A percentile compares a stretch with the other conserved stretches of the same genome.
Conservation (phyloP, 2,113 vertebrate genomes). For the Sinocyclocheilus maitianheensis region DNA sequence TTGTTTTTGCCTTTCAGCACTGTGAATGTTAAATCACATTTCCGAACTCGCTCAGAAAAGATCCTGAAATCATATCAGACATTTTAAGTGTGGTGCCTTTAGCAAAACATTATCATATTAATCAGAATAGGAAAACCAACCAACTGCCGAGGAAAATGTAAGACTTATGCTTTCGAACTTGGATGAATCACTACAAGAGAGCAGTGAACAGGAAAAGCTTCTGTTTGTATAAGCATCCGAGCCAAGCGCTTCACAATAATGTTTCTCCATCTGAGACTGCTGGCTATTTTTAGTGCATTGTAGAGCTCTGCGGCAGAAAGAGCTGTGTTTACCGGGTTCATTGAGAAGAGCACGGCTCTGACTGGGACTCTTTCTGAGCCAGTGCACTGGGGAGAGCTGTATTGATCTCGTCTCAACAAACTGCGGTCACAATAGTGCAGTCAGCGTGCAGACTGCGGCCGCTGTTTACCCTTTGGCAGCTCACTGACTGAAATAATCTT, state of each 20-base stretch:
- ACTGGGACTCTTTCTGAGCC: constrained; percentile 15
- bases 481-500: constrained; percentile 38
- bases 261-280: constrained; percentile 1
- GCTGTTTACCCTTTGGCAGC: constrained; percentile 27
- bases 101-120: background rate
- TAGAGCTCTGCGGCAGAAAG: constrained; percentile 14
- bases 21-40: background rate
- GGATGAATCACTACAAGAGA: constrained; percentile 2
- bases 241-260: constrained; percentile 28
- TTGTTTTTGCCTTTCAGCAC: background rate
- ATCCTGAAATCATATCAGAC: constrained; percentile 18
- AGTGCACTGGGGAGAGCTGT: constrained; percentile 20
- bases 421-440: constrained; percentile 19
- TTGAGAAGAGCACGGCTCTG: constrained; percentile 2
- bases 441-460: constrained; percentile 1
- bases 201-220: constrained; percentile 3
- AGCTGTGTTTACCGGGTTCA: background rate
- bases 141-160: background rate
- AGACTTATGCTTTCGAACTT: background rate
- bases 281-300: constrained; percentile 22
- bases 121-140: background rate
- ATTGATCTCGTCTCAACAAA: constrained; percentile 38
- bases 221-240: constrained; percentile 16
- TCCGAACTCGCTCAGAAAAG: background rate
- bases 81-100: background rate